These are phyloP conservation scores for Morpho helenor DNA, from an alignment of 2,888 invertebrate species.

Conservation along the genomic window DNA sequence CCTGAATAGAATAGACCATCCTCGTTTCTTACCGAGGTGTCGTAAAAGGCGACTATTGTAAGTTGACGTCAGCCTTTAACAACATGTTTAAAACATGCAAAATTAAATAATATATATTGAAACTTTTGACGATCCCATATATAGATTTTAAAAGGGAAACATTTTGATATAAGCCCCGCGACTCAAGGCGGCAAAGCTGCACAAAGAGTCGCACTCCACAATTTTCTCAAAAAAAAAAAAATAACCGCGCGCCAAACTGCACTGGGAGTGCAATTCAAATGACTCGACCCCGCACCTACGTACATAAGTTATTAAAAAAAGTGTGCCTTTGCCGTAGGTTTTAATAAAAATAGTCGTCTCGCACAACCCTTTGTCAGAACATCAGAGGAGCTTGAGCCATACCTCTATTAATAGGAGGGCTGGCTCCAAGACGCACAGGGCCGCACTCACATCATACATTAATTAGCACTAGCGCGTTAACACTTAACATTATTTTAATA, in stretches of 20 bases:
- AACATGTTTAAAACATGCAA: too few relatives aligned
- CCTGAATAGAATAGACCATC: too few relatives aligned
- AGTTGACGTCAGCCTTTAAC: too few relatives aligned
- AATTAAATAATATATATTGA: conserved; percentile 15
- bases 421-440: conserved; percentile 67
- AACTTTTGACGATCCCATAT: conserved; percentile 22
- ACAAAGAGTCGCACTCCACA: conserved; percentile 65
- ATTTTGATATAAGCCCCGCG: conserved; percentile 43
- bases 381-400: conserved; percentile 66
- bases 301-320: conserved; percentile 79
- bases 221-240: conserved; percentile 67
- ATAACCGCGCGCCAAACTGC: conserved; percentile 50
- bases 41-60: too few relatives aligned
- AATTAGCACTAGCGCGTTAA: conserved; percentile 31
- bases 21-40: too few relatives aligned
- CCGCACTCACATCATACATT: conserved; percentile 42
- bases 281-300: conserved; percentile 48
- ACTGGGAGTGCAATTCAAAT: conserved; percentile 48
- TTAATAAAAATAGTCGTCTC: conserved; percentile 78
- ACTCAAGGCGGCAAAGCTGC: conserved; percentile 52
- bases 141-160: conserved; percentile 33
- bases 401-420: conserved; percentile 65
- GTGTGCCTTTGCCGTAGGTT: conserved; percentile 71
- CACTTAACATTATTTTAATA: too few relatives aligned
- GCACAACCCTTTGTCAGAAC: conserved; percentile 72